Percentiles rank a stretch among this genome's conserved stretches.
phyloP scores from a whole-genome alignment of 2,113 vertebrate genomes.

The Pipa parva region DNA sequence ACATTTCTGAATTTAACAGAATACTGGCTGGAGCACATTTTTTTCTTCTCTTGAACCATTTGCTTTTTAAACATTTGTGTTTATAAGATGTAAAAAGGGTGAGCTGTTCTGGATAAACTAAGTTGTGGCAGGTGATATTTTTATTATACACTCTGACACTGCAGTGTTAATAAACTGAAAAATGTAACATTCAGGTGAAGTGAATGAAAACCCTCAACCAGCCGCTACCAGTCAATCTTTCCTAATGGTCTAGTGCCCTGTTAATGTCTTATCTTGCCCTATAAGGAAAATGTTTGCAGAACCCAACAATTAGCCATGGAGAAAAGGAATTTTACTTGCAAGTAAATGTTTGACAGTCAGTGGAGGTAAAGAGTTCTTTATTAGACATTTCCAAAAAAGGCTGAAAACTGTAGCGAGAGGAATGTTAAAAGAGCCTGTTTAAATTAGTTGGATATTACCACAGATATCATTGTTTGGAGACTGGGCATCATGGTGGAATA shows the following conservation, averaged over 20 bases:
- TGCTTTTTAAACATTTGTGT: conserved; percentile 16
- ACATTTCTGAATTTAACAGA: too few relatives aligned
- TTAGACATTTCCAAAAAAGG: conserved; percentile 55
- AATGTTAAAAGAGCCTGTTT: conserved; percentile 12
- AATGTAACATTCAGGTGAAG: conserved; percentile 32
- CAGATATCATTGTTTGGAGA: neutral
- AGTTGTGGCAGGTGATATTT: conserved; percentile 32
- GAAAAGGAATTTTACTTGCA: conserved; percentile 42
- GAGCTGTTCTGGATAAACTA: conserved; percentile 41
- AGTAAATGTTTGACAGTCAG: conserved; percentile 50
- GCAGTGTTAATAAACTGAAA: conserved; percentile 31
- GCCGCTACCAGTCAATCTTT: conserved; percentile 23
- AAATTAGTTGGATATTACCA: conserved; percentile 10
- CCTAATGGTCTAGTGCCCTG: conserved; percentile 39
- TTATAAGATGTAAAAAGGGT: conserved; percentile 31
- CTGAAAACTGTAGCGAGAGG: conserved; percentile 41
- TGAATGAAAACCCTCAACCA: neutral
- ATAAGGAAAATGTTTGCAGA: conserved; percentile 56
- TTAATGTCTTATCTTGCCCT: conserved; percentile 46
- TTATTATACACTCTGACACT: conserved; percentile 39
- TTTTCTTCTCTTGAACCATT: conserved; percentile 5
- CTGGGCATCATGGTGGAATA: neutral
- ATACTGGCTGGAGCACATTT: neutral
- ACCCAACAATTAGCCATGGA: conserved; percentile 45
- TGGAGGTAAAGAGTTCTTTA: conserved; percentile 48